A percentile compares a stretch with the other conserved stretches of the same genome.
Conservation (phyloP, 2,888 invertebrate species). For the Drosophila colorata region DNA sequence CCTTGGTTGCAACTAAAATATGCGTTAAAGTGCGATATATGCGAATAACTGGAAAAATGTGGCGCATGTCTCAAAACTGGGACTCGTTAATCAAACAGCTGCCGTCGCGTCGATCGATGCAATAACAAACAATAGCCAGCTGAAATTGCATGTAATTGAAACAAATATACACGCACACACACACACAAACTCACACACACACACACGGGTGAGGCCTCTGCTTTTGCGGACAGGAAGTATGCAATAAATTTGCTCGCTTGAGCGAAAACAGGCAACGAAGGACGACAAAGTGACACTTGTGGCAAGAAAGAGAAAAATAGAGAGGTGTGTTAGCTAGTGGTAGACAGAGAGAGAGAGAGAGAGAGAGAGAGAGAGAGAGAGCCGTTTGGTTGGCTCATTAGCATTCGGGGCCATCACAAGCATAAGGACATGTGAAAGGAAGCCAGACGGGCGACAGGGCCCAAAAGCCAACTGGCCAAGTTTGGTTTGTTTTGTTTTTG, state of each 20-base stretch:
- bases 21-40: slow-evolving; percentile 63
- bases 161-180: slow-evolving; percentile 36
- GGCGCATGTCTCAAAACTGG: slow-evolving; percentile 50
- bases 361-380: background rate
- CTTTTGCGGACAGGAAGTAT: slow-evolving; percentile 63
- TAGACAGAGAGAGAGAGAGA: background rate
- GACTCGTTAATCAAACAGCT: slow-evolving; percentile 46
- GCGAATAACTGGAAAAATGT: slow-evolving; percentile 44
- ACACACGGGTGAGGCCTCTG: slow-evolving; percentile 32
- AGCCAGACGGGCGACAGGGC: slow-evolving; percentile 61
- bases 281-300: slow-evolving; percentile 54
- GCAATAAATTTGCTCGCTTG: slow-evolving; percentile 65
- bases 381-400: slow-evolving; percentile 62
- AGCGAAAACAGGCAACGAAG: slow-evolving; percentile 51
- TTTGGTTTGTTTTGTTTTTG: slow-evolving; percentile 41
- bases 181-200: slow-evolving; percentile 22
- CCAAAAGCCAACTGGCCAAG: slow-evolving; percentile 48
- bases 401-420: slow-evolving; percentile 70
- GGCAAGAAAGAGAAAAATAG: slow-evolving; percentile 10
- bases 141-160: slow-evolving; percentile 75
- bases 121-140: slow-evolving; percentile 57
- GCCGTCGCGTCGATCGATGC: slow-evolving; percentile 59
- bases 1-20: slow-evolving; percentile 49
- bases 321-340: background rate
- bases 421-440: slow-evolving; percentile 66